Evolutionary conservation across 2,113 vertebrate genomes (phyloP), one percentile per base, ranked within the genome.

Genomic region (Psittacula cyanocephala): DNA sequence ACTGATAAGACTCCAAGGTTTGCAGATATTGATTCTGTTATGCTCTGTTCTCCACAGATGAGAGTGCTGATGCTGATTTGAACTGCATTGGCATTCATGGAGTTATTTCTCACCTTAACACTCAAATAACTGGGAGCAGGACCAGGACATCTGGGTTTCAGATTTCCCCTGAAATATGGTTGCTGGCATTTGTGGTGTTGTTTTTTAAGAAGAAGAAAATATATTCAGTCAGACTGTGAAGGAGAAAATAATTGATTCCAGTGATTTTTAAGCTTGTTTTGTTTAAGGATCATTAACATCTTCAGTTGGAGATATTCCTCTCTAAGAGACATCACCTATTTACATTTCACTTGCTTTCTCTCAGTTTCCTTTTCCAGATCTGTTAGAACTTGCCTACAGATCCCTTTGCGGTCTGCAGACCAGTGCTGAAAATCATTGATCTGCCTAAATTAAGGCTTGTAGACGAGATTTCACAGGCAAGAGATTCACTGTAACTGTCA

Each of bases 101-200:
- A 93, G 81, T 87, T 94, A 24, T 82, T 93, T 87, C 53, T 89
- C 74, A 77, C 89, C 79, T 80, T 77, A 85, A 93, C 8, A 19
- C 17, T 82, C 37, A 17, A n/a, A 94, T 74, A 87, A 77, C 71
- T 91, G 81, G 81, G 76, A 95, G 49, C 63, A 87, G 59, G 31
- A 92, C 75, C 78, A 86, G 70, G 82, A 85, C 81, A 87, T 95
- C 93, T 96, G 87, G 84, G 71, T 49, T 95, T 95, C 57, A 86
- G 53, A 47, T 82, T 86, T 95, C 69, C 9, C 9, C 59, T 87
- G 87, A 89, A 72, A 87, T 64, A 29, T 78, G 19, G 31, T 49
- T 89, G 10, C 17, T 82, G 57, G 59, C 12, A 76, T 81, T 72
- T 95, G 20, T 91, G 29, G 2, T 75, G 7, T 28, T 89, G n/a